These are phyloP conservation scores for Balearica regulorum DNA, from an alignment of 2,797 vertebrate genomes.

Conservation along the genomic window DNA sequence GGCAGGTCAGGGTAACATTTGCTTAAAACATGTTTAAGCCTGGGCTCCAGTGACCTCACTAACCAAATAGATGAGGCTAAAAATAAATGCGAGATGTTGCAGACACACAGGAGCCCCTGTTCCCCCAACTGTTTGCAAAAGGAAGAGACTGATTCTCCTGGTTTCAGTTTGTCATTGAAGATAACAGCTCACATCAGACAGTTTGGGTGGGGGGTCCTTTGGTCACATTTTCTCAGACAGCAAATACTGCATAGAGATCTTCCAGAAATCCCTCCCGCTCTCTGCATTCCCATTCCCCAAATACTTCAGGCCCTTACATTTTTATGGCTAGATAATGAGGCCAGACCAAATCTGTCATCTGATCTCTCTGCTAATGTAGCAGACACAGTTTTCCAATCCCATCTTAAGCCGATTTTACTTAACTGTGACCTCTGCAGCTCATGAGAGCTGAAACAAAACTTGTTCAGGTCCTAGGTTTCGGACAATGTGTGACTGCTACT, in stretches of 20 bases:
- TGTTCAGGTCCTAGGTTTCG: neutral
- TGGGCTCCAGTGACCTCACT: slow-evolving; percentile 61
- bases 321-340: slow-evolving; percentile 64
- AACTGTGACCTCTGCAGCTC: slow-evolving; percentile 39
- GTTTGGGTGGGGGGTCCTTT: slow-evolving; percentile 30
- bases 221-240: slow-evolving; percentile 58
- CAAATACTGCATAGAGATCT: slow-evolving; percentile 31
- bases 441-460: slow-evolving; percentile 16
- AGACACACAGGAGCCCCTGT: slow-evolving; percentile 58
- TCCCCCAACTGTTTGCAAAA: slow-evolving; percentile 38
- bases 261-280: slow-evolving; percentile 64
- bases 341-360: slow-evolving; percentile 53
- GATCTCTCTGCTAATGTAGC: slow-evolving; percentile 69
- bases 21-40: slow-evolving; percentile 55
- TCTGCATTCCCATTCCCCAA: slow-evolving; percentile 57
- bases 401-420: slow-evolving; percentile 39
- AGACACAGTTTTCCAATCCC: slow-evolving; percentile 50
- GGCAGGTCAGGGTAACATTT: slow-evolving; percentile 66
- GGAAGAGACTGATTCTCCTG: slow-evolving; percentile 45
- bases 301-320: slow-evolving; percentile 53
- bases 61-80: slow-evolving; percentile 66
- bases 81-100: slow-evolving; percentile 65
- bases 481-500: neutral
- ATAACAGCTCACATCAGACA: slow-evolving; percentile 65
- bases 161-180: slow-evolving; percentile 49